phyloP scores from a whole-genome alignment of 2,797 vertebrate species.

The Gymnodraco acuticeps region DNA sequence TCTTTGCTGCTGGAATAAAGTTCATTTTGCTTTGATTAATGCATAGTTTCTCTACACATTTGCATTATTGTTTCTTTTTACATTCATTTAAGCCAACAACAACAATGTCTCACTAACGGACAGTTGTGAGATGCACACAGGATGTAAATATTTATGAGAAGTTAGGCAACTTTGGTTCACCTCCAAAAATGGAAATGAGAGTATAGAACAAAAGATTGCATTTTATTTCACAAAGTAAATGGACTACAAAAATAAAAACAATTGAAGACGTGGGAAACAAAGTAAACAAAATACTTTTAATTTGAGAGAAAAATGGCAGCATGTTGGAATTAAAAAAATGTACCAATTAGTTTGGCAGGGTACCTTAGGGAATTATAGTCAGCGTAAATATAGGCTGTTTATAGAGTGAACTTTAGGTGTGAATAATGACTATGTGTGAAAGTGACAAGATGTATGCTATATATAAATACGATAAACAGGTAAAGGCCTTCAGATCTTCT shows the following conservation, averaged over 20 bases:
- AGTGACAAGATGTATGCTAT: background rate
- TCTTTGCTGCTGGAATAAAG: background rate
- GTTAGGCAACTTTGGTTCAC: slow-evolving; percentile 1
- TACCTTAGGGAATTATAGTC: background rate
- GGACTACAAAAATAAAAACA: background rate
- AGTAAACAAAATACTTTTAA: background rate
- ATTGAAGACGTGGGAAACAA: background rate
- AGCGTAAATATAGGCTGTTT: background rate
- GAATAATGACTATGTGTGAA: background rate
- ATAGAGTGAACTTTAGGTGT: background rate
- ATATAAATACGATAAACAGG: slow-evolving; percentile 1
- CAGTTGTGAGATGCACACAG: no score
- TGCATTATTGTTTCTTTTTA: background rate
- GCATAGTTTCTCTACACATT: background rate
- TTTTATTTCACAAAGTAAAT: background rate
- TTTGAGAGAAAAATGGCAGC: background rate
- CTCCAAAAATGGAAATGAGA: slow-evolving; percentile 15
- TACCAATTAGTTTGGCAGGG: background rate
- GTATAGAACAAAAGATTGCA: background rate
- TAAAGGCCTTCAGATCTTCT: background rate
- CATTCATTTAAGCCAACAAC: background rate
- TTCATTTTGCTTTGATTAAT: background rate
- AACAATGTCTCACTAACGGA: slow-evolving; percentile 20
- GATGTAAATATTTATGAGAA: slow-evolving; percentile 13
- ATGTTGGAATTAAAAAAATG: background rate